Base-by-base conservation (phyloP, 2,888 invertebrate species). In the Dryobotodes eremita region DNA sequence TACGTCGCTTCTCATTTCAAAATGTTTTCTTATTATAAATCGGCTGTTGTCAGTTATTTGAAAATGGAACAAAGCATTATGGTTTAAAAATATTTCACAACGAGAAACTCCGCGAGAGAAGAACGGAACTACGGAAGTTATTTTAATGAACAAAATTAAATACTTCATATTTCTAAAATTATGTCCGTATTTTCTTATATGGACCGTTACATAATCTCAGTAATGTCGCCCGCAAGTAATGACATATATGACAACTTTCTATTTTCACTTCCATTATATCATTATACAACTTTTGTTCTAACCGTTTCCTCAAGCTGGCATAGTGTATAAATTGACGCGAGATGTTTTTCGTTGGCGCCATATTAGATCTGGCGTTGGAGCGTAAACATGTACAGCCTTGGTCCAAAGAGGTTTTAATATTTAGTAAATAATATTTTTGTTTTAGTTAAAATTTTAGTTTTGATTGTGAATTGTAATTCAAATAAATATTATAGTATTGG, bases 241-340 rank as follows among this genome's bases (percentile, higher is more conserved):
- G 75, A 78, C 77, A 82, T 84, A 86, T 87, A 84, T 87, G 88
- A 80, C 80, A 62, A 82, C 92, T 92, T 92, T 92, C 92, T 88
- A 88, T 88, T 92, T 91, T 91, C 92, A 80, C 91, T 88, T 65
- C 20, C 77, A 84, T 87, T 85, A 84, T 86, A 86, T 84, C 81
- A 88, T 83, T 86, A 4, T 82, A 70, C 82, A 82, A 82, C 81
- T 82, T 89, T 88, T 86, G 86, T 86, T 88, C 79, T 79, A 69
- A 79, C 70, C 71, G 71, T 82, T 89, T 89, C 88, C 89, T 89
- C 88, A 80, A 77, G 71, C 65, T 36, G 77, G 77, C 80, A 79
- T 74, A 81, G 64, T 84, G 80, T 91, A 91, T 90, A 84, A 90
- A 89, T 92, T 90, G 85, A 77, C 79, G 82, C 79, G 77, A 71